These are phyloP conservation scores for Drosophila anomalata DNA, from an alignment of 2,888 invertebrate species.

Conservation along the genomic window DNA sequence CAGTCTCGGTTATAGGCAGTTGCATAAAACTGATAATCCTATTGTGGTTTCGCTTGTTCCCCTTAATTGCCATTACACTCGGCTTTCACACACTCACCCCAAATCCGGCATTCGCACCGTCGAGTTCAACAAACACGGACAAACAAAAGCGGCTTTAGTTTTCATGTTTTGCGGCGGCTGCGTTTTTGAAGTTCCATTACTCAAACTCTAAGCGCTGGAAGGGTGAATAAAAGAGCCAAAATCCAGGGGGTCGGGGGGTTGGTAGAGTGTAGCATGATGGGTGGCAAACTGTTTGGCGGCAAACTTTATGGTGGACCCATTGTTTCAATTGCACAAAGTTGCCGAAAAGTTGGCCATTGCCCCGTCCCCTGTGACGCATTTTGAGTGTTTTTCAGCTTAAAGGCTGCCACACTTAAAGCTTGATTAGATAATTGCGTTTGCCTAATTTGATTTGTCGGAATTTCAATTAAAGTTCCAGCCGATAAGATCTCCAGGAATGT, in stretches of 20 bases:
- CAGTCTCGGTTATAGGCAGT: slow-evolving; percentile 53
- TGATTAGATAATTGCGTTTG: slow-evolving; percentile 59
- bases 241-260: neutral
- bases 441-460: slow-evolving; percentile 46
- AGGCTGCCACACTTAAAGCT: slow-evolving; percentile 47
- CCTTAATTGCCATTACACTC: slow-evolving; percentile 63
- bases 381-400: slow-evolving; percentile 34
- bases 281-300: slow-evolving; percentile 49
- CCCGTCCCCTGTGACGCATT: slow-evolving; percentile 23
- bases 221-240: slow-evolving; percentile 15
- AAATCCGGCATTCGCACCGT: slow-evolving; percentile 11
- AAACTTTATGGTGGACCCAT: slow-evolving; percentile 49
- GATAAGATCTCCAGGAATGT: slow-evolving; percentile 16
- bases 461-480: slow-evolving; percentile 42
- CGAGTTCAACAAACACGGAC: slow-evolving; percentile 20
- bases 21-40: slow-evolving; percentile 68
- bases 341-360: slow-evolving; percentile 47
- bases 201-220: slow-evolving; percentile 54
- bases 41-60: slow-evolving; percentile 66
- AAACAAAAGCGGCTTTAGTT: slow-evolving; percentile 69
- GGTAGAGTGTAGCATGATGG: neutral
- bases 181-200: slow-evolving; percentile 78
- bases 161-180: slow-evolving; percentile 69
- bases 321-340: slow-evolving; percentile 69
- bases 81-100: slow-evolving; percentile 19